Base-by-base conservation (phyloP, 2,113 vertebrate genomes). In the Trochalopteron elliotii region DNA sequence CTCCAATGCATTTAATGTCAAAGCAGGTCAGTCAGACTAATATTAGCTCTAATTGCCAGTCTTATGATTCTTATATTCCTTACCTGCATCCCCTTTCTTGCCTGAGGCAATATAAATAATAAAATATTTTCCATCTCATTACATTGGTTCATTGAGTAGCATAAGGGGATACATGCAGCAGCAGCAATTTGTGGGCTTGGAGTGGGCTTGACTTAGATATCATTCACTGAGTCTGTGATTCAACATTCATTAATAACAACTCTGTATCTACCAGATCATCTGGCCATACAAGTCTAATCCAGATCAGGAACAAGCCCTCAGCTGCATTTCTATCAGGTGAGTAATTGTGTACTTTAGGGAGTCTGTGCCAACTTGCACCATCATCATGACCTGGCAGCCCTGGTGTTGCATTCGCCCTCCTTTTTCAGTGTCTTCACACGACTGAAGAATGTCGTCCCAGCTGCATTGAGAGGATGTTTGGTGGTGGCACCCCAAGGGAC, bases 281-380 rank as follows among this genome's bases (percentile, higher is more conserved):
- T 83, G 59, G 59, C 63, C 40, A 37, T 74, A 80, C 47, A 83
- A 85, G 68, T 80, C 59, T 89, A 92, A 92, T 67, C 52, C 83
- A 83, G 55, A 83, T 67, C 55, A 92, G 71, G 84, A 90, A 45
- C 79, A 90, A 94, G 28, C 31, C 45, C 59, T 88, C 88, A 61
- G 10, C 57, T 72, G 55, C 85, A 74, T 88, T 92, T 94, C 79
- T 92, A 35, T 67, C 71, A 53, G 33, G 55, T 86, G 86, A 77
- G 71, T 77, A 90, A 83, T 24, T 47, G 64, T 42, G 50, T 86
- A 30, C 37, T 76, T 82, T 9, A 64, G 67, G 53, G 33, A 90
- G 2, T 53, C 71, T 59, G 37, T 60, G 88, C 50, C 76, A 86
- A 21, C 79, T 80, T 96, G 67, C 3, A 1, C 67, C 59, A 80